Conservation (phyloP, 2,113 vertebrate species). For the Meles meles region DNA sequence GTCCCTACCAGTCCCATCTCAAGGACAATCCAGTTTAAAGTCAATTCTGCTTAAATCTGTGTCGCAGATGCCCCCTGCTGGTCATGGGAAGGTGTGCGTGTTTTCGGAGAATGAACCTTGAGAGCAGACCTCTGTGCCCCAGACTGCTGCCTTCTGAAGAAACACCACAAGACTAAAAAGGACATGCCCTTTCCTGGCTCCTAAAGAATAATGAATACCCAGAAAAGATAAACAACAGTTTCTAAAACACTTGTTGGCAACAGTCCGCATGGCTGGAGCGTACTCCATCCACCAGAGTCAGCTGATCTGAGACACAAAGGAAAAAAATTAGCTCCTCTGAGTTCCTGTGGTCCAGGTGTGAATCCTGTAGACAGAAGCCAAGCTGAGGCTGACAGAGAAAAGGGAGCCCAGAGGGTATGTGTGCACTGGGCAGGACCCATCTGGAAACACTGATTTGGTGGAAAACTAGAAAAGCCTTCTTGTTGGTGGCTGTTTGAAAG, state of each 20-base stretch:
- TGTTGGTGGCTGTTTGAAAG: not conserved
- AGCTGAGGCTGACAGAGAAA: not conserved
- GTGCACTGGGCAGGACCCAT: not conserved
- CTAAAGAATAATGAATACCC: not conserved
- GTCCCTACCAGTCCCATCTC: not conserved
- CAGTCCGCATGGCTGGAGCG: not conserved
- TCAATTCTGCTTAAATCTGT: not conserved
- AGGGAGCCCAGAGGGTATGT: not conserved
- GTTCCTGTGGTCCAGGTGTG: not conserved
- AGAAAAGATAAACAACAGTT: not conserved
- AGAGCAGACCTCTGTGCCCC: not conserved
- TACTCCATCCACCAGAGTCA: not conserved
- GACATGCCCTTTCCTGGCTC: not conserved
- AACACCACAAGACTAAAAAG: not conserved
- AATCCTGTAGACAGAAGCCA: not conserved
- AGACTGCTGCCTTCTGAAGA: not conserved
- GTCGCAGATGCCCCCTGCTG: constrained; percentile 28
- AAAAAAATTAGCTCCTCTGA: not conserved
- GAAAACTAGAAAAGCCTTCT: not conserved
- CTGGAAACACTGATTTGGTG: not conserved
- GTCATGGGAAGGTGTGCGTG: not conserved
- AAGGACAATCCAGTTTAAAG: not conserved
- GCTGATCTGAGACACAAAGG: not conserved
- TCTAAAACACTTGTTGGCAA: not conserved
- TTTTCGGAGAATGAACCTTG: not conserved